Evolutionary conservation across 2,113 vertebrate species (phyloP).

Genomic region (Recurvirostra avosetta): DNA sequence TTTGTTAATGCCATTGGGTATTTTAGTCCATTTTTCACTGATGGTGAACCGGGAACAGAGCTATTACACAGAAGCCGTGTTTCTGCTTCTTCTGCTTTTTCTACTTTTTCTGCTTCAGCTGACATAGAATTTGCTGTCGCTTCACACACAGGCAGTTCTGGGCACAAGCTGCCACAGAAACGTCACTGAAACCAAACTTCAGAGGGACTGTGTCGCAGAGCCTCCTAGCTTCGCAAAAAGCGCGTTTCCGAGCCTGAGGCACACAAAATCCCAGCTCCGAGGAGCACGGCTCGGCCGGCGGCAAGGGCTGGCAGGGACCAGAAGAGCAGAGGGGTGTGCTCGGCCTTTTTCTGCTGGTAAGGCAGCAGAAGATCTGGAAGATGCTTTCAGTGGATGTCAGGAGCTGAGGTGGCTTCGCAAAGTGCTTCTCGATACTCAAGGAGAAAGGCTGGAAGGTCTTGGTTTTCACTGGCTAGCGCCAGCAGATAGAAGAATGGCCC

Average conservation of each 20-base stretch:
- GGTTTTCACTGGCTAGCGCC: not conserved
- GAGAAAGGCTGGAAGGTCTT: not conserved
- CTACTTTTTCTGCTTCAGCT: constrained; percentile 12
- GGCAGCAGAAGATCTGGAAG: not conserved
- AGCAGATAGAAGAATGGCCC: not conserved
- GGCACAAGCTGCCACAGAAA: constrained; percentile 11
- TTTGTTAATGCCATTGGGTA: constrained; percentile 30
- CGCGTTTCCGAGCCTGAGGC: fast-evolving
- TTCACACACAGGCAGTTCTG: constrained; percentile 9
- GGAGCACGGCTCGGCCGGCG: fast-evolving
- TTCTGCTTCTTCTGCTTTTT: constrained; percentile 12
- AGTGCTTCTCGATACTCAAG: not conserved
- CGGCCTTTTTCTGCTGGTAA: not conserved
- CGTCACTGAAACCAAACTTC: not conserved
- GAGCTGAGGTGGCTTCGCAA: not conserved
- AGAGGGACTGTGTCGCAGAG: not conserved
- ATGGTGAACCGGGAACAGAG: not conserved
- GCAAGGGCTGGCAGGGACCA: not conserved
- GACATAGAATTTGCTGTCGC: not conserved
- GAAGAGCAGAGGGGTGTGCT: no score
- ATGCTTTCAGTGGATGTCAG: not conserved
- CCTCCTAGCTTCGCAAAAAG: not conserved
- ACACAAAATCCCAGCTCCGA: not conserved
- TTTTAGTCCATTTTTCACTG: not conserved
- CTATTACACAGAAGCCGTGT: not conserved